Percentiles rank a stretch among this genome's conserved stretches.
Conservation (phyloP, 1,140 invertebrate genomes). For the Eciton burchellii region DNA sequence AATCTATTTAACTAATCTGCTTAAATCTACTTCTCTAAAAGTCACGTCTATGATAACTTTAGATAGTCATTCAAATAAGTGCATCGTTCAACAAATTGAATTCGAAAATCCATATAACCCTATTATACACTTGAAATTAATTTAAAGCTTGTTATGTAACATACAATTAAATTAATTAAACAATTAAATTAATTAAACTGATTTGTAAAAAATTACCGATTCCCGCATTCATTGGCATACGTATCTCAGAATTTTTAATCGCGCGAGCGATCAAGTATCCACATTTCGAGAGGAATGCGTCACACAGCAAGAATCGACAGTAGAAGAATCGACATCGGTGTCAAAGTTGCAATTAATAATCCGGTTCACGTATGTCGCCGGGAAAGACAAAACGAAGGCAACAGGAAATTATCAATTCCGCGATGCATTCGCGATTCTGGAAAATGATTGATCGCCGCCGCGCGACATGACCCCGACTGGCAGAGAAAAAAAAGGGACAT, state of each 20-base stretch:
- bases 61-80: too few relatives aligned
- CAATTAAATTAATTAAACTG: too few relatives aligned
- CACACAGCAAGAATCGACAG: slow-evolving; percentile 12
- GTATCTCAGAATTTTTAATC: neutral
- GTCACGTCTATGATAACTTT: too few relatives aligned
- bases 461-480: slow-evolving; percentile 32
- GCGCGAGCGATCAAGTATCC: neutral
- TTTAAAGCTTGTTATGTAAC: too few relatives aligned
- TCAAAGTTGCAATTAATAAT: slow-evolving; percentile 61
- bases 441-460: slow-evolving; percentile 56
- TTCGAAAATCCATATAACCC: too few relatives aligned
- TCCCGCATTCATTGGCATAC: neutral
- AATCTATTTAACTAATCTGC: too few relatives aligned
- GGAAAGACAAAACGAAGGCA: slow-evolving; percentile 52
- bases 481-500: slow-evolving; percentile 57
- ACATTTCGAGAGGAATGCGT: slow-evolving; percentile 27
- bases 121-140: too few relatives aligned
- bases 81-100: too few relatives aligned
- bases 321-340: slow-evolving; percentile 24
- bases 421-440: slow-evolving; percentile 57
- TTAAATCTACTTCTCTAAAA: too few relatives aligned
- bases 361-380: slow-evolving; percentile 45
- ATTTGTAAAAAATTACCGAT: too few relatives aligned
- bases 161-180: too few relatives aligned
- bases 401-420: slow-evolving; percentile 58